These are phyloP conservation scores for Helogale parvula DNA, from an alignment of 2,113 vertebrate species.

Conservation along the genomic window DNA sequence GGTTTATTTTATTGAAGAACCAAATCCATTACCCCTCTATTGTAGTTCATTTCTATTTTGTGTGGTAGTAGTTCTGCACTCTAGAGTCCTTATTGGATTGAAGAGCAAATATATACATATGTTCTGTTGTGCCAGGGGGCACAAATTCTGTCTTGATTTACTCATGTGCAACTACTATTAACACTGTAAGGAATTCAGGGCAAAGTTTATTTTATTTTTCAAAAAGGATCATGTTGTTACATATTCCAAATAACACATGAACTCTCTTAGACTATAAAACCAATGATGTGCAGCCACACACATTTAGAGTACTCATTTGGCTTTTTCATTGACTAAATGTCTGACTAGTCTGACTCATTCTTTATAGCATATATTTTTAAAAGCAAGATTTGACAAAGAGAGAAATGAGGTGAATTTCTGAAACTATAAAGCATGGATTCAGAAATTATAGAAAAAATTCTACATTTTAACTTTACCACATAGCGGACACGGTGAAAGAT, in stretches of 20 bases:
- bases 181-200: slow-evolving; percentile 72
- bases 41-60: slow-evolving; percentile 68
- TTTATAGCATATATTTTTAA: slow-evolving; percentile 61
- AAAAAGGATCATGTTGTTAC: slow-evolving; percentile 73
- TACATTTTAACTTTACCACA: not conserved
- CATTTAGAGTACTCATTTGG: slow-evolving; percentile 72
- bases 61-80: slow-evolving; percentile 40
- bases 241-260: slow-evolving; percentile 71
- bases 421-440: not conserved
- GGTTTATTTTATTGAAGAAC: slow-evolving; percentile 69
- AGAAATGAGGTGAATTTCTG: slow-evolving; percentile 36
- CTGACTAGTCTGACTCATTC: slow-evolving; percentile 54
- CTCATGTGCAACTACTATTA: slow-evolving; percentile 80
- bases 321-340: slow-evolving; percentile 70
- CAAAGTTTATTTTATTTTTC: slow-evolving; percentile 79
- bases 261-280: slow-evolving; percentile 76
- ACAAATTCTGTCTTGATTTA: slow-evolving; percentile 76
- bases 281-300: slow-evolving; percentile 74
- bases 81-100: slow-evolving; percentile 57
- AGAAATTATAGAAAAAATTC: not conserved
- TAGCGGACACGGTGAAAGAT: not conserved
- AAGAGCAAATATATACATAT: slow-evolving; percentile 74
- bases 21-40: slow-evolving; percentile 58
- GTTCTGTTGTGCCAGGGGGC: slow-evolving; percentile 74
- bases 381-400: slow-evolving; percentile 51